Evolutionary conservation across 2,888 invertebrate genomes (phyloP).

Genomic region (Sepiola atlantica): DNA sequence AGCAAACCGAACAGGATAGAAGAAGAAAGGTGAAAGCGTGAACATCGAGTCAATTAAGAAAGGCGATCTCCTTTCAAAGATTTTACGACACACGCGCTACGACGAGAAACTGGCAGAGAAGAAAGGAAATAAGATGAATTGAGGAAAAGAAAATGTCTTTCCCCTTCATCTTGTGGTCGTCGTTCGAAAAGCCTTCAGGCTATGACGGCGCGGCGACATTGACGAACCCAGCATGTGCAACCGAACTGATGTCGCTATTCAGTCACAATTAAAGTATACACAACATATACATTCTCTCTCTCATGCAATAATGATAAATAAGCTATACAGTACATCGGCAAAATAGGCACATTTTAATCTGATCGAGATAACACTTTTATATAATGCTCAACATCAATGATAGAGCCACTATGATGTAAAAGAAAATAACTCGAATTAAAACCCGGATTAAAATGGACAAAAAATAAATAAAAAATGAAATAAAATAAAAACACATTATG

Average conservation of each 20-base stretch:
- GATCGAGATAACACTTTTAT: too few species aligned
- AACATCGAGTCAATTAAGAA: not conserved
- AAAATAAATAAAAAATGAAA: too few species aligned
- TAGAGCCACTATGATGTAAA: too few species aligned
- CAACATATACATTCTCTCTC: not conserved
- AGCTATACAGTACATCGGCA: too few species aligned
- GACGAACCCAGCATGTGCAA: constrained; percentile 21
- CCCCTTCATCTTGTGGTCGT: not conserved
- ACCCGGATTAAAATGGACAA: too few species aligned
- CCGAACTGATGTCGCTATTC: not conserved
- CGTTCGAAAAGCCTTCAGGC: not conserved
- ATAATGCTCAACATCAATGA: too few species aligned
- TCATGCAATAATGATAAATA: too few species aligned
- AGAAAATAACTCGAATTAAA: too few species aligned
- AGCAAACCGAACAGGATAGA: not conserved
- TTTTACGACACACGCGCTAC: not conserved
- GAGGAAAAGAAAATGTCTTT: not conserved
- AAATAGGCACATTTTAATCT: too few species aligned
- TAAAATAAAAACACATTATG: too few species aligned
- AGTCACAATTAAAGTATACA: not conserved
- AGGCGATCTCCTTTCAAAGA: not conserved
- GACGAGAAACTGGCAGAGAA: not conserved
- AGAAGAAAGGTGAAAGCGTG: not conserved
- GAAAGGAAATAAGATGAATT: not conserved
- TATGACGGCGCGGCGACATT: not conserved